Evolutionary conservation across 2,113 vertebrate genomes (phyloP).

Genomic region (Reinhardtius hippoglossoides): DNA sequence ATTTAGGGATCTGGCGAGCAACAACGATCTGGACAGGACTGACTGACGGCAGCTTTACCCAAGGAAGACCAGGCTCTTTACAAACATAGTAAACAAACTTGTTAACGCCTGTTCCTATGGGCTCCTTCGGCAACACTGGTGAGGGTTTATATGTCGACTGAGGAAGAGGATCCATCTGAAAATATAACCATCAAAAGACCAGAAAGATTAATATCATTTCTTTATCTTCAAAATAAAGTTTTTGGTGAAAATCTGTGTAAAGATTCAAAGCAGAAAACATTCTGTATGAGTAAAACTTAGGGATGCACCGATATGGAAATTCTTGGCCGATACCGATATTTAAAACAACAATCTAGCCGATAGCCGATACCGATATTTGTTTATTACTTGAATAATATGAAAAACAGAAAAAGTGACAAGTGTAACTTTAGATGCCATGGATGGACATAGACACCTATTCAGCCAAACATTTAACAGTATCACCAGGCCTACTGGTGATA

Average conservation of each 20-base stretch:
- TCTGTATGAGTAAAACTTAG: neutral
- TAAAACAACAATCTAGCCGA: too few species aligned
- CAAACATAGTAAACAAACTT: conserved; percentile 94
- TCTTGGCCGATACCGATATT: too few species aligned
- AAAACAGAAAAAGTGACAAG: too few species aligned
- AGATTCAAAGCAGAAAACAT: neutral
- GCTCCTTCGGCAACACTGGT: conserved; percentile 86
- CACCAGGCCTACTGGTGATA: too few species aligned
- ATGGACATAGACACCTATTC: too few species aligned
- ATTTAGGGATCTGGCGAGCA: conserved; percentile 90
- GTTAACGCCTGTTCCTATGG: conserved; percentile 86
- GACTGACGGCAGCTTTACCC: conserved; percentile 90
- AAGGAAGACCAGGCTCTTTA: conserved; percentile 89
- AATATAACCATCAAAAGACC: conserved; percentile 8
- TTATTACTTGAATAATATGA: too few species aligned
- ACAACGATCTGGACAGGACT: conserved; percentile 90
- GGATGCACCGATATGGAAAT: too few species aligned
- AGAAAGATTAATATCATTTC: neutral
- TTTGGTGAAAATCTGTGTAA: neutral
- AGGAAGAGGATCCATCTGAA: conserved; percentile 79
- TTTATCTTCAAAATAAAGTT: neutral
- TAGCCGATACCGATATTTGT: too few species aligned
- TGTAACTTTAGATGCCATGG: too few species aligned
- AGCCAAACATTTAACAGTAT: too few species aligned
- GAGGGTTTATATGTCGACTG: conserved; percentile 85